Percentiles rank a stretch among this genome's conserved stretches.
Evolutionary conservation across 2,113 vertebrate genomes (phyloP).

Genomic region (Hirundichthys speculiger): DNA sequence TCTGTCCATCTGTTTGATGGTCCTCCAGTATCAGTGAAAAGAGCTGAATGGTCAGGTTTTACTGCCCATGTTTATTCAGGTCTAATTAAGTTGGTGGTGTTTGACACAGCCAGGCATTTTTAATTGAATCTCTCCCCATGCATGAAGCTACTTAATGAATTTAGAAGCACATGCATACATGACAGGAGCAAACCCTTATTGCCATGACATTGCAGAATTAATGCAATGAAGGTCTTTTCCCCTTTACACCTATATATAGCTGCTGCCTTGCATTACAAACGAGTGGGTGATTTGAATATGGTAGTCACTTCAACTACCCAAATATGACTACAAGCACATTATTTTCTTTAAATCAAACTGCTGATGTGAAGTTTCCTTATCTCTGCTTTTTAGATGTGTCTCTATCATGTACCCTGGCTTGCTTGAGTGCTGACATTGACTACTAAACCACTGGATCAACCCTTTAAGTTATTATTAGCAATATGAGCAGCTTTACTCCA

Average conservation of each 20-base stretch:
- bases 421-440: too few relatives aligned
- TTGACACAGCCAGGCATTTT: conserved; percentile 49
- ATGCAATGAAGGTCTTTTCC: conserved; percentile 40
- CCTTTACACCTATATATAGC: conserved; percentile 38
- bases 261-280: conserved; percentile 49
- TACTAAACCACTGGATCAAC: too few relatives aligned
- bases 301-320: too few relatives aligned
- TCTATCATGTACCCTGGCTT: too few relatives aligned
- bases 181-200: conserved; percentile 15
- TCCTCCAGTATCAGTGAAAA: conserved; percentile 12
- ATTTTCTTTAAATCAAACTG: too few relatives aligned
- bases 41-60: conserved; percentile 49
- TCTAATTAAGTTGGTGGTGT: conserved; percentile 50
- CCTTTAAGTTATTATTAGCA: neutral
- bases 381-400: too few relatives aligned
- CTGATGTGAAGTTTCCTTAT: too few relatives aligned
- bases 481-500: neutral
- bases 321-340: too few relatives aligned
- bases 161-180: conserved; percentile 20
- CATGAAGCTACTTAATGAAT: conserved; percentile 53
- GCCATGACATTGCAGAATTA: conserved; percentile 48
- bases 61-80: conserved; percentile 25
- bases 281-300: conserved; percentile 56
- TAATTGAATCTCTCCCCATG: conserved; percentile 51
- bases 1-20: neutral